Evolutionary conservation across 2,113 vertebrate species (phyloP).

Genomic region (Myiozetetes cayanensis): DNA sequence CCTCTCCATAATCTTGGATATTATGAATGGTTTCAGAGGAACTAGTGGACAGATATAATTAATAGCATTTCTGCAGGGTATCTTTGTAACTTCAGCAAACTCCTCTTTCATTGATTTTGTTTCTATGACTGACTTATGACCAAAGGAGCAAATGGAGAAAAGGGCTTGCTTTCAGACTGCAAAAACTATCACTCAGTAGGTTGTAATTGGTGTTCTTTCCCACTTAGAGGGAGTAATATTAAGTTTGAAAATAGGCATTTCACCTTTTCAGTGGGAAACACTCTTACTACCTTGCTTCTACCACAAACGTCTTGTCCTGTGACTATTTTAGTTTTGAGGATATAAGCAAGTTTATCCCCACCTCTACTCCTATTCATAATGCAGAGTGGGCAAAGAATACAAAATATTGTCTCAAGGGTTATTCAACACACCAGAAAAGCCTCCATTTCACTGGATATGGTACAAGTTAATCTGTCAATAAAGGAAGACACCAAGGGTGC

Average conservation of each 20-base stretch:
- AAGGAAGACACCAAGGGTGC: accelerated
- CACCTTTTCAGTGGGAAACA: neutral
- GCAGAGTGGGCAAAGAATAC: neutral
- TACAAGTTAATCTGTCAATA: neutral
- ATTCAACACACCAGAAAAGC: neutral
- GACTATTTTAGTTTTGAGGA: neutral
- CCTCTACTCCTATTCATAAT: neutral
- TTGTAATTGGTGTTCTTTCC: neutral
- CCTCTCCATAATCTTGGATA: neutral
- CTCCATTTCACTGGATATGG: neutral
- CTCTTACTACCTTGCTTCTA: neutral
- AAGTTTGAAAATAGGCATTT: neutral
- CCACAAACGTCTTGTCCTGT: neutral
- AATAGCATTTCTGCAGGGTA: neutral
- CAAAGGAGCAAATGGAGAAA: neutral
- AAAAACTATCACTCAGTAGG: neutral
- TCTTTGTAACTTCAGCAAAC: neutral
- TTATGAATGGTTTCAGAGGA: neutral
- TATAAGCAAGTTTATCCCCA: neutral
- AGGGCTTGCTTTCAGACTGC: neutral
- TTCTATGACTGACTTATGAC: neutral
- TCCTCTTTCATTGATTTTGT: neutral
- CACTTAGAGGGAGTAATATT: neutral
- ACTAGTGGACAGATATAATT: neutral
- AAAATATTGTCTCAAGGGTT: neutral